phyloP scores from a whole-genome alignment of 2,113 vertebrate genomes.

The Engraulis encrasicolus region DNA sequence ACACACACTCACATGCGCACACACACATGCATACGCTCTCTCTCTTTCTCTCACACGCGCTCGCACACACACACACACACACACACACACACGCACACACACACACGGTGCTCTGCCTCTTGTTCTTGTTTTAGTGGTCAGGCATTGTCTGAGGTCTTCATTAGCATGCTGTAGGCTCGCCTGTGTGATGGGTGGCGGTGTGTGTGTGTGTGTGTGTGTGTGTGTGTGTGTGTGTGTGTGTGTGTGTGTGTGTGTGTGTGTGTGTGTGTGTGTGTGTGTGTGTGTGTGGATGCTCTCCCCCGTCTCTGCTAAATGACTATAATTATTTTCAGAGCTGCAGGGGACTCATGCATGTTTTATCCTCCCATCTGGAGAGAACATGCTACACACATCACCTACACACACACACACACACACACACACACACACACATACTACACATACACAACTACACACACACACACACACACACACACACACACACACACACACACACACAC shows the following conservation, averaged over 20 bases:
- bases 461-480: slow-evolving; percentile 74
- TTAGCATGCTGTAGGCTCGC: slow-evolving; percentile 88
- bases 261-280: too few species aligned
- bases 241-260: too few species aligned
- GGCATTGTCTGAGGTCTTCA: slow-evolving; percentile 84
- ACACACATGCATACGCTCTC: background rate
- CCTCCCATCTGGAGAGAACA: slow-evolving; percentile 82
- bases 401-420: slow-evolving; percentile 74
- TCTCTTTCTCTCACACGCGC: background rate
- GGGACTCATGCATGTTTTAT: slow-evolving; percentile 99
- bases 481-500: slow-evolving; percentile 73
- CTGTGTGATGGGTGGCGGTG: slow-evolving; percentile 89
- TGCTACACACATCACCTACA: background rate
- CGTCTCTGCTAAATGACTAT: slow-evolving; percentile 96
- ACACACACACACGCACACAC: background rate
- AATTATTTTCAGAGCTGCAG: slow-evolving; percentile 99
- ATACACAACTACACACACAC: slow-evolving; percentile 77
- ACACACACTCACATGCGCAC: slow-evolving; percentile 24
- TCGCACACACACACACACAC: slow-evolving; percentile 1
- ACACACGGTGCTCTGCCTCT: background rate
- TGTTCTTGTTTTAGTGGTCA: slow-evolving; percentile 56
- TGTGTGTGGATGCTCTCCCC: slow-evolving; percentile 86
- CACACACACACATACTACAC: slow-evolving; percentile 74
- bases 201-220: slow-evolving; percentile 51
- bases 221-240: too few species aligned